Base-by-base conservation (phyloP, 2,888 invertebrate genomes). In the Ormyrus rosae region DNA sequence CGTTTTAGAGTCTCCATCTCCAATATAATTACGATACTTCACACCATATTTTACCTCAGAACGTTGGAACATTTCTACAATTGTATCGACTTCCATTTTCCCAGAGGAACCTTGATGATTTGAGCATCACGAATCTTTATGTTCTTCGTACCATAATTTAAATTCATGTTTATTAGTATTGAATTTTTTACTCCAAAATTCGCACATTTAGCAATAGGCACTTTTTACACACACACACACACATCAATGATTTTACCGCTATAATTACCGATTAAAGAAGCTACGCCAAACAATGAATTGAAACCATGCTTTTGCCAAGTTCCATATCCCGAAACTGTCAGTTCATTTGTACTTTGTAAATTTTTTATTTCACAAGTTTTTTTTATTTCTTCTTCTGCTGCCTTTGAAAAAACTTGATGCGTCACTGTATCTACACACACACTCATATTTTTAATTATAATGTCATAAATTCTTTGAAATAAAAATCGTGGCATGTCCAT, bases 1-100 rank as follows among this genome's bases (percentile, higher is more conserved):
- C n/a, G n/a, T n/a, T n/a, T n/a, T n/a, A n/a, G n/a, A n/a, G n/a
- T n/a, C n/a, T n/a, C n/a, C n/a, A n/a, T n/a, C n/a, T n/a, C n/a
- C n/a, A n/a, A n/a, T n/a, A n/a, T n/a, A n/a, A n/a, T n/a, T n/a
- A n/a, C n/a, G n/a, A n/a, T n/a, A n/a, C n/a, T n/a, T n/a, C n/a
- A n/a, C n/a, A n/a, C n/a, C n/a, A n/a, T n/a, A n/a, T n/a, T n/a
- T n/a, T n/a, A n/a, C n/a, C n/a, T n/a, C n/a, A n/a, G n/a, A n/a
- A n/a, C n/a, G n/a, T n/a, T n/a, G n/a, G n/a, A n/a, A n/a, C n/a
- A n/a, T n/a, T n/a, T n/a, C n/a, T n/a, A n/a, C n/a, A n/a, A n/a
- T n/a, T 11, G 6, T 5, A 56, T 56, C 56, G 6, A 61, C 50
- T 70, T 80, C 53, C 53, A 53, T 53, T 53, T 53, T 53, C 7